Evolutionary conservation across 2,797 vertebrate species (phyloP).

Genomic region (Myotis myotis): DNA sequence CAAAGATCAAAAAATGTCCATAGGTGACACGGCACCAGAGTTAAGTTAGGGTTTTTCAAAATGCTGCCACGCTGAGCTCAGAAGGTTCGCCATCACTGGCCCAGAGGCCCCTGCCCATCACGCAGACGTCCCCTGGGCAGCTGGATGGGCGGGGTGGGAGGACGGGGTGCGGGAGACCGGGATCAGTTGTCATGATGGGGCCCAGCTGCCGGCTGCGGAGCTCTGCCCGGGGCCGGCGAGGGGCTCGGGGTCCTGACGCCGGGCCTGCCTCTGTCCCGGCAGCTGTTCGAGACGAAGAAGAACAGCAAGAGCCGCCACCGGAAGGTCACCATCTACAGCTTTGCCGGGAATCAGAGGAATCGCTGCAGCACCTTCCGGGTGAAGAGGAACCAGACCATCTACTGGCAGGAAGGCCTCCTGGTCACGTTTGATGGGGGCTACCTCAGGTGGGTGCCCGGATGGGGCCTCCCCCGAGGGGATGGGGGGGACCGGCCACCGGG

Average conservation of each 20-base stretch:
- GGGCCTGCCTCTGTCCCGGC: conserved; percentile 68
- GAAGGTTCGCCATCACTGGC: accelerated
- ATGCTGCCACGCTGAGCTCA: no score
- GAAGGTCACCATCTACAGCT: conserved; percentile 93
- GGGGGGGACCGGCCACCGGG: accelerated
- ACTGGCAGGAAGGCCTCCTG: conserved; percentile 98
- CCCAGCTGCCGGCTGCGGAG: neutral
- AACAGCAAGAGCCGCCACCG: conserved; percentile 85
- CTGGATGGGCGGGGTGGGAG: accelerated
- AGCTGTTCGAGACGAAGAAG: conserved; percentile 93
- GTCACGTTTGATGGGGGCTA: conserved; percentile 98
- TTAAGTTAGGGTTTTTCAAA: no score
- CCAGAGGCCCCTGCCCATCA: neutral
- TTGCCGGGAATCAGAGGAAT: conserved; percentile 91
- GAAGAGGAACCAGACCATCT: conserved; percentile 95
- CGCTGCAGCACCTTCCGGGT: conserved; percentile 98
- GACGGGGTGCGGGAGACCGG: neutral
- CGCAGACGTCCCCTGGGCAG: neutral
- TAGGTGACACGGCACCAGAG: no score
- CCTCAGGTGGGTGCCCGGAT: conserved; percentile 89
- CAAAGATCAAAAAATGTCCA: no score
- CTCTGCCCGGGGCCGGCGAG: neutral
- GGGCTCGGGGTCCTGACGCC: neutral
- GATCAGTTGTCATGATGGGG: neutral
- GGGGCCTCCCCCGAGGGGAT: accelerated